Conservation (phyloP, 2,888 invertebrate species). For the Enchytraeus crypticus region DNA sequence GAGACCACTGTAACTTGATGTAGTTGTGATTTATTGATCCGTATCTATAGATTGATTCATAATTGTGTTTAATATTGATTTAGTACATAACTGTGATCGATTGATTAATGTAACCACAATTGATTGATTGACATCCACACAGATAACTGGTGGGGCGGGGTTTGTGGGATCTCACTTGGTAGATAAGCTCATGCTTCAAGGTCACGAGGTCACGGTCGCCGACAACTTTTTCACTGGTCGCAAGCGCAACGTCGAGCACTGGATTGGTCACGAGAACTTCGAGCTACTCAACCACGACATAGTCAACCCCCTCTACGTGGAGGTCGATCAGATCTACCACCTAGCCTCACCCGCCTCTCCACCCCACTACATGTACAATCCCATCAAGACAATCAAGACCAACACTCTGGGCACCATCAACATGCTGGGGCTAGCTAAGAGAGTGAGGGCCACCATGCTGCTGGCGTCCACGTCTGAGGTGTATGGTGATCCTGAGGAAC, state of each 20-base stretch:
- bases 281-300: slow-evolving; percentile 98
- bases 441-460: slow-evolving; percentile 81
- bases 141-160: slow-evolving; percentile 91
- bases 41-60: too few species aligned
- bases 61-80: too few species aligned
- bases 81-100: too few species aligned
- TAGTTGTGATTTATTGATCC: too few species aligned
- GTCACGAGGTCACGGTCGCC: slow-evolving; percentile 89
- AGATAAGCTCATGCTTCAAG: slow-evolving; percentile 85
- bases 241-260: slow-evolving; percentile 93
- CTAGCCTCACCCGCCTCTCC: slow-evolving; percentile 97
- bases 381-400: slow-evolving; percentile 97
- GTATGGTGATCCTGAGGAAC: slow-evolving; percentile 92
- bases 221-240: slow-evolving; percentile 95
- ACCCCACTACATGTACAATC: slow-evolving; percentile 98
- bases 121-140: too few species aligned
- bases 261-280: slow-evolving; percentile 98
- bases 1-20: too few species aligned
- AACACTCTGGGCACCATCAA: slow-evolving; percentile 76
- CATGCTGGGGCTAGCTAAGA: slow-evolving; percentile 67
- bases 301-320: slow-evolving; percentile 90
- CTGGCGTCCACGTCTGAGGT: slow-evolving; percentile 98
- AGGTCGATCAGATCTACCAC: slow-evolving; percentile 84
- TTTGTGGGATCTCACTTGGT: slow-evolving; percentile 99
- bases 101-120: too few species aligned